Evolutionary conservation across 2,113 vertebrate genomes (phyloP).

Genomic region (Rhinogobius similis): DNA sequence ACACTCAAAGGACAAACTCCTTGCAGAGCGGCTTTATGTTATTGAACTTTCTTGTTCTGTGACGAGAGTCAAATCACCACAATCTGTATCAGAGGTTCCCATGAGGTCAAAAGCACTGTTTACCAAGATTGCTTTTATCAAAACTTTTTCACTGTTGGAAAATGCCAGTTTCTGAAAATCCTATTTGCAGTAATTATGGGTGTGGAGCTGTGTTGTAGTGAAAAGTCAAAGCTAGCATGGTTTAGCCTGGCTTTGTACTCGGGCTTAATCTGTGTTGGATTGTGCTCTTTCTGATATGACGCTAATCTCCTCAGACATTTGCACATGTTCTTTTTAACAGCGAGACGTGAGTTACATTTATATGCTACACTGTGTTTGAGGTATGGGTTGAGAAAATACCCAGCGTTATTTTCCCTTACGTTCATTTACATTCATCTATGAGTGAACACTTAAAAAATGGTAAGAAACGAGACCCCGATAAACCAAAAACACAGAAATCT

Average conservation of each 20-base stretch:
- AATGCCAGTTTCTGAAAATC: slow-evolving; percentile 30
- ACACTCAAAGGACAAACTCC: too few species aligned
- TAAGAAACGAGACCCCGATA: too few species aligned
- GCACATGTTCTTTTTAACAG: slow-evolving; percentile 19
- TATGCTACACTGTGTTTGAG: neutral
- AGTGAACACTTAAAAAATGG: too few species aligned
- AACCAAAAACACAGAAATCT: too few species aligned
- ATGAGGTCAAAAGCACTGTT: too few species aligned
- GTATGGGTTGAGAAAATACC: neutral
- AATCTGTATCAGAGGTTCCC: too few species aligned
- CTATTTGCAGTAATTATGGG: slow-evolving; percentile 33
- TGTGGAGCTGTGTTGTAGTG: neutral
- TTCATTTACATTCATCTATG: neutral
- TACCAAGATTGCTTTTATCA: neutral
- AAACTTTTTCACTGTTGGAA: neutral
- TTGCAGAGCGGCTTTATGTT: too few species aligned
- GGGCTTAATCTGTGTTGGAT: slow-evolving; percentile 55
- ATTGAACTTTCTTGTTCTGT: too few species aligned
- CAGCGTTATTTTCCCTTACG: neutral
- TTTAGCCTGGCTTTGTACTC: slow-evolving; percentile 39
- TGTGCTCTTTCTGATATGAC: slow-evolving; percentile 48
- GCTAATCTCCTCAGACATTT: slow-evolving; percentile 41
- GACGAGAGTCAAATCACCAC: too few species aligned
- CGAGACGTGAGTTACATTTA: slow-evolving; percentile 2
- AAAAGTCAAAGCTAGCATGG: slow-evolving; percentile 31